Conservation (phyloP, 2,888 invertebrate species). For the Amblyjoppa proteus region DNA sequence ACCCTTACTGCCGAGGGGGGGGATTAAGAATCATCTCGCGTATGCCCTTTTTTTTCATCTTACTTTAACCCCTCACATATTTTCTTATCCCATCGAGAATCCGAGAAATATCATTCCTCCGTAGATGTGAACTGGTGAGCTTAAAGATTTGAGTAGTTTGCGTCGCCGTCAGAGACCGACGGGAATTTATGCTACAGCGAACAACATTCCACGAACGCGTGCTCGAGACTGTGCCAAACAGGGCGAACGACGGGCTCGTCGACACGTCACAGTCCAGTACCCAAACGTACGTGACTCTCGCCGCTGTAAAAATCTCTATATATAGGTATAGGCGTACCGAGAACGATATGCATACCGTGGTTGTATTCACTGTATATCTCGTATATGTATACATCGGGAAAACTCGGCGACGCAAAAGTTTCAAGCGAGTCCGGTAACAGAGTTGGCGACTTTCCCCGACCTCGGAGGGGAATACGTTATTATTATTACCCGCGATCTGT, state of each 20-base stretch:
- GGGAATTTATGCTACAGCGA: constrained; percentile 3
- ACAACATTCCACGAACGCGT: neutral
- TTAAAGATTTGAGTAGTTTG: constrained; percentile 2
- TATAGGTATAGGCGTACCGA: neutral
- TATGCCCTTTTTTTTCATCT: constrained; percentile 18
- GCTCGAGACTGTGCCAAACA: constrained; percentile 23
- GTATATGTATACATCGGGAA: constrained; percentile 3
- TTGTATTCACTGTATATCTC: neutral
- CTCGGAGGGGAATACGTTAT: constrained; percentile 37
- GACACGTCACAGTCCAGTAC: constrained; percentile 22
- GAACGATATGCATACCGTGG: neutral
- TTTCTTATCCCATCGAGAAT: neutral
- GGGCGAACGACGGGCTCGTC: neutral
- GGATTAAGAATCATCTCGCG: constrained; percentile 61
- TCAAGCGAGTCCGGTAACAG: constrained; percentile 42
- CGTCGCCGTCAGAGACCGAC: neutral
- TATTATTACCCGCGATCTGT: constrained; percentile 39
- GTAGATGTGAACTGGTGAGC: neutral
- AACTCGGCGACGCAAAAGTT: constrained; percentile 54
- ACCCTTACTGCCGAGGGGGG: constrained; percentile 3
- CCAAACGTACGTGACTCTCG: constrained; percentile 26
- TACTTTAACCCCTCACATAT: neutral
- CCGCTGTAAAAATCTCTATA: constrained; percentile 5
- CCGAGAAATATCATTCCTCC: neutral
- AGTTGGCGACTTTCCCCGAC: constrained; percentile 43